Base-by-base conservation (phyloP, 2,113 vertebrate species). In the Microcebus tavaratra region DNA sequence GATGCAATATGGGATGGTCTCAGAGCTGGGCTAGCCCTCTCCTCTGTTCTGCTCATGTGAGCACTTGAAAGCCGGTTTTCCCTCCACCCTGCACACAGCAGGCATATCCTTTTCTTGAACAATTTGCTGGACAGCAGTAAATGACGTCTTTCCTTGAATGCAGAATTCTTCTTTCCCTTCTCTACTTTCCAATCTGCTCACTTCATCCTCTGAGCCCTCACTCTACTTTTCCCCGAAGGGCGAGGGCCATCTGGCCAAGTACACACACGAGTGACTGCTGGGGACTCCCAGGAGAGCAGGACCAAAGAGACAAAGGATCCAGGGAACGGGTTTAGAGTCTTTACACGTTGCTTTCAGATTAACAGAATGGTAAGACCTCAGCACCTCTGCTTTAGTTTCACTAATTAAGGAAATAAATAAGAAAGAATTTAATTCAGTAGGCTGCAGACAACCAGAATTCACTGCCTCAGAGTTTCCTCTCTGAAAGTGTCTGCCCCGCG, bases 41-140 rank as follows among this genome's bases (percentile, higher is more conserved):
- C 97, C 97, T 97, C 59, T 93, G 96, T 97, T 97, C 96, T 95
- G 81, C 94, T 97, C 93, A 96, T 80, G 87, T 39, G 84, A 97
- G 85, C 95, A 93, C 96, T 50, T 87, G 88, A 96, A 98, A 96
- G 97, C 91, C 31, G 6, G 7, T 81, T 85, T 88, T 84, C 87
- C 95, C 90, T 83, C 96, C 65, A 57, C 78, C 95, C 97, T 85
- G 10, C 55, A 36, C 31, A 79, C 92, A 84, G 63, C 36, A 0
- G 63, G 88, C 94, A 96, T 88, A 96, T 90, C 72, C 87, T 80
- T 29, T 93, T 95, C 73, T 73, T 85, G 73, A 93, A 83, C 95
- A 92, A 87, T 57, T 63, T 80, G 34, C 87, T 36, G 75, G 75
- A 59, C 84, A 75, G 39, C 25, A 68, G 17, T 36, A 65, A 90